phyloP scores from a whole-genome alignment of 2,113 vertebrate species.

The Rhea americana region DNA sequence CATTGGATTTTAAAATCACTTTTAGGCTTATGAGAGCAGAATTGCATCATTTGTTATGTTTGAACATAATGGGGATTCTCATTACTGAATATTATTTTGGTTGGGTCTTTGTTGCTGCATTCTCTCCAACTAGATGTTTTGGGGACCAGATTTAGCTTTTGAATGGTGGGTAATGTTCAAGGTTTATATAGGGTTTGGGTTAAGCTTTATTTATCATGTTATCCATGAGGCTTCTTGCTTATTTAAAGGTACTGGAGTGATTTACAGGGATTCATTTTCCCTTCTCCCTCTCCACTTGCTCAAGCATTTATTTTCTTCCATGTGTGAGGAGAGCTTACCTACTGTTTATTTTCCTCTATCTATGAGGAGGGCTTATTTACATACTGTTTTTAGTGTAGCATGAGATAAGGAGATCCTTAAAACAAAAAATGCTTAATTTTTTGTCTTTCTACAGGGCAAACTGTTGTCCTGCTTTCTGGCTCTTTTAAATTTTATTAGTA shows the following conservation, averaged over 20 bases:
- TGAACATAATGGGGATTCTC: not conserved
- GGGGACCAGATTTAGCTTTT: not conserved
- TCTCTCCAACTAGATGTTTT: not conserved
- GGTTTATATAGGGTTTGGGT: not conserved
- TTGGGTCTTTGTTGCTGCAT: not conserved
- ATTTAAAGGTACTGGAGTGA: constrained; percentile 1
- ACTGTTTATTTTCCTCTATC: not conserved
- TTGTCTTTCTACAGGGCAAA: not conserved
- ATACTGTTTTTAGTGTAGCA: not conserved
- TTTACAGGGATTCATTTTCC: not conserved
- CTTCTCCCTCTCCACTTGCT: not conserved
- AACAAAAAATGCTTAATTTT: not conserved
- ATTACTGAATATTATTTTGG: not conserved
- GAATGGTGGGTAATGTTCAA: not conserved
- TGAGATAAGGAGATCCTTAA: not conserved
- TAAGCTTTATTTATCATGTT: not conserved
- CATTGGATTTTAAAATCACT: not conserved
- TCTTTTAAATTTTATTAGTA: constrained; percentile 38
- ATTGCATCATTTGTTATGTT: not conserved
- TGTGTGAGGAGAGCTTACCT: not conserved
- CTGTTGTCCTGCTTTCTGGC: not conserved
- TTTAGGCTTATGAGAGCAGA: not conserved
- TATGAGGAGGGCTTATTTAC: not conserved
- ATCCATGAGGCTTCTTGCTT: not conserved
- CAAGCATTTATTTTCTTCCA: not conserved